phyloP scores from a whole-genome alignment of 35 echinoderm and acorn worm species.

The Holothuria glaberrima region DNA sequence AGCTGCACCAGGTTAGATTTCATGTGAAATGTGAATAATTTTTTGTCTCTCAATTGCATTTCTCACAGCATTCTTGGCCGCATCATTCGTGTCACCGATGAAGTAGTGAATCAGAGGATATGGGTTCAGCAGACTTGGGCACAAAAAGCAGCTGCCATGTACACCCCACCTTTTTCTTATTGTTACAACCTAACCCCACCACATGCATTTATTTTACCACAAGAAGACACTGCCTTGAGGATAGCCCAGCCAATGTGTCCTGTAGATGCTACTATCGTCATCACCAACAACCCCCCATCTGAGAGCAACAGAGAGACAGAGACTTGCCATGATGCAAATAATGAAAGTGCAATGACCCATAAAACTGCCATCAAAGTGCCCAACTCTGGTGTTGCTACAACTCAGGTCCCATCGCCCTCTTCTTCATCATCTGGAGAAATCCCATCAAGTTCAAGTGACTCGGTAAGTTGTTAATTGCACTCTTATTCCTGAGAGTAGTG shows the following conservation, averaged over 20 bases:
- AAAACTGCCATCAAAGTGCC: slow-evolving; percentile 29
- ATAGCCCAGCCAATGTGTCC: slow-evolving; percentile 45
- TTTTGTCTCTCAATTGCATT: not conserved
- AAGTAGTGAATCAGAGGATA: slow-evolving; percentile 75
- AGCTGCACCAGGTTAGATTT: too few species aligned
- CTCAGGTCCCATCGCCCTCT: slow-evolving; percentile 42
- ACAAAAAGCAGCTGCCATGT: slow-evolving; percentile 61
- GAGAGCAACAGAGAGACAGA: not conserved
- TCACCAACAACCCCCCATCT: slow-evolving; percentile 10
- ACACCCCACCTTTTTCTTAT: slow-evolving; percentile 15
- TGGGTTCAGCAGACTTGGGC: slow-evolving; percentile 87
- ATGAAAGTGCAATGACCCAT: slow-evolving; percentile 47
- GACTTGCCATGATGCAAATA: not conserved
- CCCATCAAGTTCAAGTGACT: slow-evolving; percentile 86
- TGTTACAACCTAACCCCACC: slow-evolving; percentile 16
- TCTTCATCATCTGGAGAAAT: slow-evolving; percentile 77
- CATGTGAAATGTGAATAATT: too few species aligned
- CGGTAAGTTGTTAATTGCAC: slow-evolving; percentile 59
- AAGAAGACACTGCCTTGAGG: slow-evolving; percentile 57
- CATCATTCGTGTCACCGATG: slow-evolving; percentile 96
- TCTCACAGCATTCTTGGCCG: slow-evolving; percentile 84
- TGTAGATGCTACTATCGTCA: slow-evolving; percentile 18
- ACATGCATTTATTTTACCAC: slow-evolving; percentile 18
- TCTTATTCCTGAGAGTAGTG: not conserved
- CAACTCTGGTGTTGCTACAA: slow-evolving; percentile 20